Conservation (phyloP, 2,797 vertebrate species). For the Carcharodon carcharias region DNA sequence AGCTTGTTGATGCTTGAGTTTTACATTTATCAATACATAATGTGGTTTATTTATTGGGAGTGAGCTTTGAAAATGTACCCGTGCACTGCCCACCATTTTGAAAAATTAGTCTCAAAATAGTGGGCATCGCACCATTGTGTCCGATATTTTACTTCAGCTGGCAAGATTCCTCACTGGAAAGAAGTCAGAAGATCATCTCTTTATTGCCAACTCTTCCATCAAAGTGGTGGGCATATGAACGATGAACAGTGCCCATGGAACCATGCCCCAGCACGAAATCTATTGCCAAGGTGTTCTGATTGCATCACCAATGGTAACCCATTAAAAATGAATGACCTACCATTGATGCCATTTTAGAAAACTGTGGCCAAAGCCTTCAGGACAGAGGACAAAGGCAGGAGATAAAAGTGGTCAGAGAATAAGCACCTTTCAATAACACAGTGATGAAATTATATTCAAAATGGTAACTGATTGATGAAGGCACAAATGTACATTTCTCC, state of each 20-base stretch:
- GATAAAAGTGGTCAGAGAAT: neutral
- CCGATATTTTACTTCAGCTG: neutral
- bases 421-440: neutral
- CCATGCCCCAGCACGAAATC: neutral
- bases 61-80: neutral
- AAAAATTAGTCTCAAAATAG: neutral
- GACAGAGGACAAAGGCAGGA: neutral
- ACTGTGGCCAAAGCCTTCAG: neutral
- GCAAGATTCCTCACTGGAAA: neutral
- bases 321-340: neutral
- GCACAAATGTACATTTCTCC: neutral
- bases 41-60: neutral
- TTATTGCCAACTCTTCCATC: neutral
- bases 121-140: neutral
- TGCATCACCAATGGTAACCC: neutral
- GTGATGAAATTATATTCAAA: neutral
- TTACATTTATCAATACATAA: too few relatives aligned
- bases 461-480: neutral
- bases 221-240: neutral
- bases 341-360: neutral
- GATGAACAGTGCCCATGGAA: neutral
- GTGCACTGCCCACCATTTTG: neutral
- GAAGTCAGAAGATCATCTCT: neutral
- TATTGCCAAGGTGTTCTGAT: neutral
- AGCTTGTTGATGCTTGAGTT: neutral